A percentile compares a stretch with the other conserved stretches of the same genome.
Evolutionary conservation across 2,113 vertebrate species (phyloP).

Genomic region (Phyllostomus hastatus): DNA sequence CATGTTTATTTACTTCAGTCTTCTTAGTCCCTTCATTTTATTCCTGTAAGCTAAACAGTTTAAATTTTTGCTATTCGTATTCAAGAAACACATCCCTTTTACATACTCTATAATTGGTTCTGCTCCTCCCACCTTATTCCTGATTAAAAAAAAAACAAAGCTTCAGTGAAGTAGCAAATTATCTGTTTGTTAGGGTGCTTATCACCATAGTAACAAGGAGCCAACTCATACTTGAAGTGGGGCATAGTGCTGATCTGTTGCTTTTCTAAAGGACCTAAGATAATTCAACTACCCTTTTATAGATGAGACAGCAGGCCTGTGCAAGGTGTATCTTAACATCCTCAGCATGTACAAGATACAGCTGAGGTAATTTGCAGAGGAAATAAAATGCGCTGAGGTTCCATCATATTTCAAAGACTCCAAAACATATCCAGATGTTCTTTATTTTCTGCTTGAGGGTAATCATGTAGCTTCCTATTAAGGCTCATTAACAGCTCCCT

Average conservation of each 20-base stretch:
- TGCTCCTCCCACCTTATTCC: conserved; percentile 11
- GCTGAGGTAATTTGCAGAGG: not conserved
- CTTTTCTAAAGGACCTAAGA: conserved; percentile 32
- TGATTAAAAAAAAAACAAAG: conserved; percentile 36
- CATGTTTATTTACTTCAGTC: not conserved
- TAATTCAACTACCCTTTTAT: not conserved
- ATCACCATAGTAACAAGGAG: conserved; percentile 35
- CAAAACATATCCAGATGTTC: not conserved
- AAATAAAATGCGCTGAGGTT: not conserved
- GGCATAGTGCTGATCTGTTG: not conserved
- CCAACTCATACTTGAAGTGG: conserved; percentile 17
- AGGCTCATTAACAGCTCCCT: not conserved
- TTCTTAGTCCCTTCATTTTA: not conserved
- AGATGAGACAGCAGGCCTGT: not conserved
- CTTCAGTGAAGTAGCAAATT: conserved; percentile 32
- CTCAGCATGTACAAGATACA: not conserved
- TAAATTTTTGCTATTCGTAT: conserved; percentile 32
- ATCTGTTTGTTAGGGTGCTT: not conserved
- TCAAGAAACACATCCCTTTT: conserved; percentile 24
- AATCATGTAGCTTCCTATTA: not conserved
- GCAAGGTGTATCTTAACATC: not conserved
- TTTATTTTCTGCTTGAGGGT: not conserved
- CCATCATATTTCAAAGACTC: not conserved
- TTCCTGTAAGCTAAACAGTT: not conserved
- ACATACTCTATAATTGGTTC: conserved; percentile 34